Percentiles rank a stretch among this genome's conserved stretches.
phyloP scores from a whole-genome alignment of 2,888 invertebrate genomes.

The Eurytoma adleriae region DNA sequence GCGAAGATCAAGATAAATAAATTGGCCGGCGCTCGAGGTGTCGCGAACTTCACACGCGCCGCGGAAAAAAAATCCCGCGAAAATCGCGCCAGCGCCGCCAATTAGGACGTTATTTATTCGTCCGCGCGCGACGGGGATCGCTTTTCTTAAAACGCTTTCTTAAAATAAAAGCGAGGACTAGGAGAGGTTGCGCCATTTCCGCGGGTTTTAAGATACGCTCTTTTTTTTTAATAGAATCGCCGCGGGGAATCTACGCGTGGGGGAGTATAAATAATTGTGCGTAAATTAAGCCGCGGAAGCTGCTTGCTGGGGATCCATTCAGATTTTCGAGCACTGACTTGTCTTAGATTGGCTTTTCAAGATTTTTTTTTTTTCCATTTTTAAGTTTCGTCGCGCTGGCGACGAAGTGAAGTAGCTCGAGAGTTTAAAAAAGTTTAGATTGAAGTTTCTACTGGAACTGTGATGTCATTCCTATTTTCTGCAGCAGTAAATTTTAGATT shows the following conservation, averaged over 20 bases:
- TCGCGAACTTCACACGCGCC: neutral
- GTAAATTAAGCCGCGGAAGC: neutral
- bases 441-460: no score
- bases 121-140: neutral
- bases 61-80: neutral
- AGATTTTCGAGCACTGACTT: no score
- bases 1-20: conserved; percentile 34
- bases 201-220: neutral
- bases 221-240: conserved; percentile 1
- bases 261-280: neutral
- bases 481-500: no score
- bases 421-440: no score
- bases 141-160: neutral
- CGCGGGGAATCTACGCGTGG: neutral
- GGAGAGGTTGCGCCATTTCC: neutral
- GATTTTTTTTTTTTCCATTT: no score
- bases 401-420: no score
- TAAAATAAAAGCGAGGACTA: neutral
- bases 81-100: conserved; percentile 17
- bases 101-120: conserved; percentile 28
- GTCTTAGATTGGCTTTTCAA: no score
- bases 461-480: no score
- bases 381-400: no score
- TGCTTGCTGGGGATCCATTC: no score
- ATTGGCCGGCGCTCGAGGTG: neutral